phyloP scores from a whole-genome alignment of 2,888 invertebrate genomes.

The Philereme transversata region DNA sequence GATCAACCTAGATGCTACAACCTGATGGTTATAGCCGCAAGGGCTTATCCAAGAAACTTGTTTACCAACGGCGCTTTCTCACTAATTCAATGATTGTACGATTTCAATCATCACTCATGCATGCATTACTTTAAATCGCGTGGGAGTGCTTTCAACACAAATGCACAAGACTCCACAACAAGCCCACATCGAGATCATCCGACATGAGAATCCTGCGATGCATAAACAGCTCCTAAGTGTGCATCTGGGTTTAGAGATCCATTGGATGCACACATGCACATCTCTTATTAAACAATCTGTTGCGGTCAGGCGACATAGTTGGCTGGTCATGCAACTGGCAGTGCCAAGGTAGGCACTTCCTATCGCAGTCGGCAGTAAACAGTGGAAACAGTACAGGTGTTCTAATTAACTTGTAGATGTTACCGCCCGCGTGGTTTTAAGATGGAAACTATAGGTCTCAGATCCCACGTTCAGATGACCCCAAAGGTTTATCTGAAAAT shows the following conservation, averaged over 20 bases:
- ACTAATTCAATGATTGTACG: background rate
- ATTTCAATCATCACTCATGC: background rate
- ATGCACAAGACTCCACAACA: slow-evolving; percentile 5
- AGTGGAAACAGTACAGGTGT: slow-evolving; percentile 34
- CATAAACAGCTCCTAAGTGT: too few relatives aligned
- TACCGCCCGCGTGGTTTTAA: slow-evolving; percentile 14
- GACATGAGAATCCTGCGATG: slow-evolving; percentile 5
- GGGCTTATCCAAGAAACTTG: background rate
- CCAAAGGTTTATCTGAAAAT: slow-evolving; percentile 1
- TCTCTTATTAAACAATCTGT: slow-evolving; percentile 14
- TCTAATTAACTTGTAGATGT: slow-evolving; percentile 11
- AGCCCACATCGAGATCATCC: slow-evolving; percentile 5
- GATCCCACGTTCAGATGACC: too few relatives aligned
- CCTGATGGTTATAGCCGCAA: too few relatives aligned
- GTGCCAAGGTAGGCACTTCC: slow-evolving; percentile 65
- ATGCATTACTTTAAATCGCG: background rate
- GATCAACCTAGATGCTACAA: too few relatives aligned
- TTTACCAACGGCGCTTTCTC: background rate
- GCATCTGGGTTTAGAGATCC: slow-evolving; percentile 26
- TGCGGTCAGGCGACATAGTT: slow-evolving; percentile 66
- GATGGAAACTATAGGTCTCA: background rate
- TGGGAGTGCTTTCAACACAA: slow-evolving; percentile 19
- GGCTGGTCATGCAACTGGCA: slow-evolving; percentile 50
- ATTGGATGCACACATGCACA: slow-evolving; percentile 12
- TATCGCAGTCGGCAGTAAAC: slow-evolving; percentile 42